A percentile compares a stretch with the other conserved stretches of the same genome.
These are phyloP conservation scores for Ethmia dodecea DNA, from an alignment of 2,888 invertebrate species.

Conservation along the genomic window DNA sequence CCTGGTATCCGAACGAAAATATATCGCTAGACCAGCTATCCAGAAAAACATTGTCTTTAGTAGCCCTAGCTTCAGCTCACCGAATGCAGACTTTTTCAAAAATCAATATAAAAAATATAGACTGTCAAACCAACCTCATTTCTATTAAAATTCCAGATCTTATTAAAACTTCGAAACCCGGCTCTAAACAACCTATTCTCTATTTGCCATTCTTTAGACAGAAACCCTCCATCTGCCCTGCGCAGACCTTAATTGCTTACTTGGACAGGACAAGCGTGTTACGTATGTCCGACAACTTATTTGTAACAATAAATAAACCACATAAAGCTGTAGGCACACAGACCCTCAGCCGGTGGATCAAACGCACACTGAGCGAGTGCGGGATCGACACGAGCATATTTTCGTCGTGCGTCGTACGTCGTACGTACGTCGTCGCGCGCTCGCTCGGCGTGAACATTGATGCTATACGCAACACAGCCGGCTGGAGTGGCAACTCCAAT, in stretches of 20 bases:
- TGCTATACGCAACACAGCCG: too few species aligned
- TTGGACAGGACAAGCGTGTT: not conserved
- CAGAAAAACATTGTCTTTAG: not conserved
- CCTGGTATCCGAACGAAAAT: slow-evolving; percentile 7
- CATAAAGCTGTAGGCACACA: not conserved
- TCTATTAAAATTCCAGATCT: slow-evolving; percentile 1
- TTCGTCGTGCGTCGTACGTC: not conserved
- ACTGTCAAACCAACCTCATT: not conserved
- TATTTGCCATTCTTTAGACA: not conserved
- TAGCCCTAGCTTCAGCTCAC: not conserved
- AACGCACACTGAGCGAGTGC: not conserved
- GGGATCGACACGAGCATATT: not conserved
- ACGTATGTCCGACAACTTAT: not conserved
- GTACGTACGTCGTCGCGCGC: not conserved
- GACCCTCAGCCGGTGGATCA: slow-evolving; percentile 1
- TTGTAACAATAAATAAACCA: not conserved
- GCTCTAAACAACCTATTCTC: not conserved
- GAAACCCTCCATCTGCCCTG: slow-evolving; percentile 1
- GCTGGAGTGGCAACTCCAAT: too few species aligned
- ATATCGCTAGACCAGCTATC: not conserved
- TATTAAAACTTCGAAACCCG: not conserved
- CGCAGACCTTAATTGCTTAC: not conserved
- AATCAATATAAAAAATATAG: too few species aligned
- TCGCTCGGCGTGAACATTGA: not conserved
- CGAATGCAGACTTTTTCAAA: not conserved